Evolutionary conservation across 2,888 invertebrate species (phyloP), one percentile per base, ranked within the genome.

Genomic region (Psylliodes chrysocephalus): DNA sequence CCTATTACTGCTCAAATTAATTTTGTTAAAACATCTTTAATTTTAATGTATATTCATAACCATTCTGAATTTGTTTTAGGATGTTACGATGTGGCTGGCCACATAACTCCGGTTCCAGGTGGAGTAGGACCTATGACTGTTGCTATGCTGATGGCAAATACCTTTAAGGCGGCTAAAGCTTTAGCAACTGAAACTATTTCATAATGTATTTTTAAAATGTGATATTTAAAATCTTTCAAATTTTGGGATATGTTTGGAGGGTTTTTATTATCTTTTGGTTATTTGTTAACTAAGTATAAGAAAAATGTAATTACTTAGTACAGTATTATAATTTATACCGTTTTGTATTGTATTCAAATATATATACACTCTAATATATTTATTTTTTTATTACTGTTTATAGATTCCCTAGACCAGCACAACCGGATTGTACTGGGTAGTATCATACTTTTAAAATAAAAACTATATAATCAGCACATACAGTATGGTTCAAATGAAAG

Each of bases 101-200:
- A 90, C 55, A 90, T 96, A 47, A 95, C 95, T 0, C 95, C 96
- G 0, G 96, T 96, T 0, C 96, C 96, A 0, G 90, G 96, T 1
- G 96, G 96, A 1, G 96, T 94, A 2, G 96, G 96, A 0, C 96
- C 96, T 0, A 93, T 96, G 91, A 96, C 96, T 0, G 95, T 96
- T 0, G 92, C 95, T 0, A 95, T 95, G 94, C 82, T 96, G 30
- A 94, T 96, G 93, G 89, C 88, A 72, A 96, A 96, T 79, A 95
- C 95, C 0, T 86, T 95, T 64, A 84, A 86, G 74, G 94, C 94
- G 0, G 92, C 92, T 8, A 72, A 71, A 66, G 65, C 47, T 1
- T 61, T 73, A 40, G 66, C 57, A 40, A 40, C n/a, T 5, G 14
- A 17, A 28, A 30, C 4, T 47, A 6, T n/a, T 46, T 33, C 25